Base-by-base conservation (phyloP, 2,797 vertebrate species). In the Gymnothorax reevesii region DNA sequence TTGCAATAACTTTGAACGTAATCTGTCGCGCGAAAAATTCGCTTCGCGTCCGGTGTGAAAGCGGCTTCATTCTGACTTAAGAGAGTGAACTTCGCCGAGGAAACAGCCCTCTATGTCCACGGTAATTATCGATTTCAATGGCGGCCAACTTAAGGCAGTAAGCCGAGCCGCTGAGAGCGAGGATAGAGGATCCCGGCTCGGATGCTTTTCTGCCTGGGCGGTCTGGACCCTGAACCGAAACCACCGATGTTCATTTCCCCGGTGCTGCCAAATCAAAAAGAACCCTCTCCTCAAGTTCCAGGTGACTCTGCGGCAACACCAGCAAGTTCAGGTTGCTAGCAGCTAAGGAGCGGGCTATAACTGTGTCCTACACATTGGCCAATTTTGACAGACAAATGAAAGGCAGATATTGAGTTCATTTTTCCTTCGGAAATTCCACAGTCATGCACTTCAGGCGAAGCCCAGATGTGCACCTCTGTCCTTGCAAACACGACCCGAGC, bases 191-290 rank as follows among this genome's bases (percentile, higher is more conserved):
- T 82, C 73, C 55, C 77, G 22, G 52, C 17, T 49, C 7, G 59
- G 86, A 88, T 91, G 4, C 88, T 88, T 91, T 90, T 90, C 92
- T 88, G 92, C 92, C 88, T 83, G 84, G 90, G 93, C 92, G 73
- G 59, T 91, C 89, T 86, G 91, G 90, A 92, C 1, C 89, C 92
- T 91, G 91, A 89, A 90, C 85, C 86, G 88, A 90, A 92, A 90
- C 91, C 90, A 92, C 92, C 94, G 93, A 94, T 90, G 88, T 83
- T 52, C 42, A 6, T 20, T 49, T 77, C 20, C 33, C 10, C 12
- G 25, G 42, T 1, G 2, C 1, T 5, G 20, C 33, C 73, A 4
- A 10, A 42, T 8, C 27, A 22, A n/a, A 12, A 42, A 6, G 3
- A 20, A 33, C 52, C 33, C 73, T 17, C 7, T 15, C 33, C 17